Evolutionary conservation across 2,113 vertebrate species (phyloP), one percentile per base, ranked within the genome.

Genomic region (Heptranchias perlo): DNA sequence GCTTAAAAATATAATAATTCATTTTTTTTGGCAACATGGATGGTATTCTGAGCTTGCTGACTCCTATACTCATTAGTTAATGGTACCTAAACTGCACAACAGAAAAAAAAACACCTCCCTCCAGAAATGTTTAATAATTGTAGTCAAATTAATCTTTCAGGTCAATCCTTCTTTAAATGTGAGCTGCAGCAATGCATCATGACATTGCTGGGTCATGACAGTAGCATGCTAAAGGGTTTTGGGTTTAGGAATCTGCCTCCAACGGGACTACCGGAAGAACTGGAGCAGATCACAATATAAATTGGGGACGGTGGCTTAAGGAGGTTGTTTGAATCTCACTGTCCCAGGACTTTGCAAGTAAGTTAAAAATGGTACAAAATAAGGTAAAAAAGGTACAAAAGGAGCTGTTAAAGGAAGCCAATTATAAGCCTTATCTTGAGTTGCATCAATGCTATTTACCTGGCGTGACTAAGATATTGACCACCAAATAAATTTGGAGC

Each of bases 401-500:
- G 52, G 4, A 62, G 31, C 89, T 61, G 31, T 28, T 3, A n/a
- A 39, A 61, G 58, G 0, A 10, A 58, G 89, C 52, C 28, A n/a
- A 5, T 58, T 92, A 58, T 58, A 35, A 61, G 8, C 3, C 49
- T 44, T 65, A 65, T 31, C 64, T 69, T 49, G 39, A 95, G 39
- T 69, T 95, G 44, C 61, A 64, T 65, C 39, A 64, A 94, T 64
- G n/a, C 58, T n/a, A 94, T 44, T 64, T 94, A 54, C 16, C 16
- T 44, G 54, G 35, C 64, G 61, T 94, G 91, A 44, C 11, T 44
- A 18, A 94, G 58, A 25, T 39, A 39, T 31, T 95, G 21, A 67
- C 64, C 39, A 67, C 93, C 47, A 67, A 67, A 69, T 61, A 92
- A 92, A 92, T n/a, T n/a, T 92, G 31, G 31, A 93, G n/a, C 89